Percentiles rank a stretch among this genome's conserved stretches.
These are phyloP conservation scores for Ethmia dodecea DNA, from an alignment of 2,888 invertebrate genomes.

Conservation along the genomic window DNA sequence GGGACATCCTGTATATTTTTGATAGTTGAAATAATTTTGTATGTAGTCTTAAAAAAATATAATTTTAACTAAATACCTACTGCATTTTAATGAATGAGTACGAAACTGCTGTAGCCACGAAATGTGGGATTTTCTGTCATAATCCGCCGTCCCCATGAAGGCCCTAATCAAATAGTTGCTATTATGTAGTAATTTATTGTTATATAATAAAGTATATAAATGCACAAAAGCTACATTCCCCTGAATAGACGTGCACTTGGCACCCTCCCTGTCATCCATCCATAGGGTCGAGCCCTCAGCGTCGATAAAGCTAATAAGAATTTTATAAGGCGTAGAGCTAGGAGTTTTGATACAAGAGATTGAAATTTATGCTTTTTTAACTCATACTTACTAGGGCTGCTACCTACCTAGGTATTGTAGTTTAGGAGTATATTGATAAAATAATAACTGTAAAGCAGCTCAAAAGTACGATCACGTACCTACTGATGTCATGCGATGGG, in stretches of 20 bases:
- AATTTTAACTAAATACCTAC: no score
- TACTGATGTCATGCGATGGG: slow-evolving; percentile 39
- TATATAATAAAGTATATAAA: no score
- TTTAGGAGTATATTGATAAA: no score
- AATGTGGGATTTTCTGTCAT: slow-evolving; percentile 22
- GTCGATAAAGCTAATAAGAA: slow-evolving; percentile 62
- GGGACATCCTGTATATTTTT: no score
- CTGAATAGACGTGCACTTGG: slow-evolving; percentile 27
- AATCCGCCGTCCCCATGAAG: slow-evolving; percentile 27
- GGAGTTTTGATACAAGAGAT: neutral
- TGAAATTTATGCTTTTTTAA: neutral
- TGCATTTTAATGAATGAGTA: no score
- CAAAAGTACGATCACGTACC: slow-evolving; percentile 56
- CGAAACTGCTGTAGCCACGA: no score
- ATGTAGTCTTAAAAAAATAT: no score
- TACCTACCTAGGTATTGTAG: no score
- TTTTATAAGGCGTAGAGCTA: slow-evolving; percentile 51
- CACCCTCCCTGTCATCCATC: slow-evolving; percentile 38
- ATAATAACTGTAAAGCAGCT: no score
- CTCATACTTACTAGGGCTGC: no score
- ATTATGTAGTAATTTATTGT: slow-evolving; percentile 50
- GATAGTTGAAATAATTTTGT: no score
- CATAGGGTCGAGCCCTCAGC: slow-evolving; percentile 27
- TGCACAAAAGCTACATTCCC: slow-evolving; percentile 14
- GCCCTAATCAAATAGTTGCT: slow-evolving; percentile 69